Evolutionary conservation across 2,797 vertebrate genomes (phyloP), one percentile per base, ranked within the genome.

Genomic region (Typhlichthys subterraneus): DNA sequence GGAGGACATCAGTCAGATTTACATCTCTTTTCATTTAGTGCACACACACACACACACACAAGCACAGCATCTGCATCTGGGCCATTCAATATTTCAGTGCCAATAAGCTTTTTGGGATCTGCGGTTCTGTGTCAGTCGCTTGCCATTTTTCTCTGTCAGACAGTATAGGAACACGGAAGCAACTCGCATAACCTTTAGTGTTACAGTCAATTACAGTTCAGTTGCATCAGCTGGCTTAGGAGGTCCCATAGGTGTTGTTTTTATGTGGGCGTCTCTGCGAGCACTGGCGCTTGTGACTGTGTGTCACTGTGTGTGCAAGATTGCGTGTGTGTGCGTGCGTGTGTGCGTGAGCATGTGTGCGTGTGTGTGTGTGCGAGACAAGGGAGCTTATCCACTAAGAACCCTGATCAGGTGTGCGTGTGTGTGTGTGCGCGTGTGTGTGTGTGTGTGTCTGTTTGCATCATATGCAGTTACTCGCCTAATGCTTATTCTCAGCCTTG

Each of bases 181-280:
- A 67, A 79, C 83, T 86, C 77, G 1, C 75, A 73, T 84, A 86
- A 91, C 89, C 91, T 87, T 90, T 89, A 81, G 81, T 87, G 88
- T 92, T 91, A 87, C 90, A 92, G 86, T 86, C 88, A 91, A 89
- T 92, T 92, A 91, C 91, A 89, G 87, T 90, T 84, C 76, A 82
- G 90, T 94, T 93, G 91, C 92, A 89, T 94, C 91, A 93, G 89
- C 92, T 86, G 85, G 73, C 76, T 85, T 72, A 79, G 80, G 72
- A 86, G 77, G 78, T 88, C 84, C 88, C 91, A 57, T 68, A 29
- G 87, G 88, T 87, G 85, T 50, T 42, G 48, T 45, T n/a, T 42
- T 29, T 38, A 7, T 15, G 53, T n/a, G 31, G 55, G 59, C 17
- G 29, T 63, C 50, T 63, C 15, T 54, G 51, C 14, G 51, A 29